Evolutionary conservation across 2,797 vertebrate species (phyloP), one percentile per base, ranked within the genome.

Genomic region (Gymnopithys bicolor): DNA sequence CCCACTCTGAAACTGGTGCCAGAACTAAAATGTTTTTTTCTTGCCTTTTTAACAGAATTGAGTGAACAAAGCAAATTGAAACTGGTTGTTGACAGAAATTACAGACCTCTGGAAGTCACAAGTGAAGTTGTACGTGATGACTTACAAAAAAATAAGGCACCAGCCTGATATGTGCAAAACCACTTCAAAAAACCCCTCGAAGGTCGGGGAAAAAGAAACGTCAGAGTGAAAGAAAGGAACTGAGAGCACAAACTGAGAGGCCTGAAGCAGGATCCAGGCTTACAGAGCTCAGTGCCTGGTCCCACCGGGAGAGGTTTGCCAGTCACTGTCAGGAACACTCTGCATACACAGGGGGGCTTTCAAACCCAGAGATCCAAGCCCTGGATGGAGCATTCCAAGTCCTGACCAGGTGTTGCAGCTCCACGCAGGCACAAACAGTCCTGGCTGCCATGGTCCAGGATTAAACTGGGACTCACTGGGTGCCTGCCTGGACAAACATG

Each of bases 121-220:
- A 83, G 84, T 25, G 74, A 76, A 70, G 59, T n/a, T 7, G 14
- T 87, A 70, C 1, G 4, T 90, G 91, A 70, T 45, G 11, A 35
- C 17, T 55, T 49, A 73, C 19, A 79, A 18, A 64, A 84, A 82
- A 84, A 52, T 64, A 68, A 69, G 67, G 48, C 35, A 66, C 5
- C 66, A 14, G 22, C 63, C 48, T 2, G 24, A 93, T 88, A 97
- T 25, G 87, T 81, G 94, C 53, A 91, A 97, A 98, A 97, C 97
- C 97, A 98, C 98, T 97, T 98, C 97, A 98, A 97, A 98, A 97
- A 97, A 92, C 39, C 89, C 90, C 88, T 64, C 33, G 91, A 94
- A 93, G 96, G 58, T 75, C 1, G 30, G 91, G 93, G 48, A 90
- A 87, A 93, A 94, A 91, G n/a, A 73, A 58, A 89, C 1, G 24